Conservation (phyloP, 2,888 invertebrate genomes). For the Acanthosoma haemorrhoidale region DNA sequence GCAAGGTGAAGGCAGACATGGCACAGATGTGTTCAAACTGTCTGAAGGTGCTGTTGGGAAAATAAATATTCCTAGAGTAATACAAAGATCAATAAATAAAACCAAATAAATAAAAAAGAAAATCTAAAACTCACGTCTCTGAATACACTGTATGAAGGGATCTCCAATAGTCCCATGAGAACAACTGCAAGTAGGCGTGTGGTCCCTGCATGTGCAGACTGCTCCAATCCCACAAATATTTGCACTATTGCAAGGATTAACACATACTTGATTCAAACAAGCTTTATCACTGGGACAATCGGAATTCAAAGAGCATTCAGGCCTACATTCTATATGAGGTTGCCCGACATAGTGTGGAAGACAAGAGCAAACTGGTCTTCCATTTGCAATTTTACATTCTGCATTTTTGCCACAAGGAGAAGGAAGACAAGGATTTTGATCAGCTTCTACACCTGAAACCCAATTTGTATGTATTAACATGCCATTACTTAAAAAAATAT, state of each 20-base stretch:
- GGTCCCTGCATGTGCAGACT: conserved; percentile 70
- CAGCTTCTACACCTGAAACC: conserved; percentile 39
- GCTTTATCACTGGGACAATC: conserved; percentile 70
- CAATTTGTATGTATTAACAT: not conserved
- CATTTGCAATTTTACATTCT: conserved; percentile 63
- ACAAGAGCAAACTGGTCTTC: conserved; percentile 71
- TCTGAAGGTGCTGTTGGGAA: conserved; percentile 47
- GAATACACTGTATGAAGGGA: conserved; percentile 68
- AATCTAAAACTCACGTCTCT: conserved; percentile 48
- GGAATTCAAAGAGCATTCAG: conserved; percentile 76
- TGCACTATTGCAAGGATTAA: conserved; percentile 63
- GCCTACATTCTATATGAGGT: conserved; percentile 68
- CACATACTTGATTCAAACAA: conserved; percentile 67
- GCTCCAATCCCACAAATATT: conserved; percentile 76
- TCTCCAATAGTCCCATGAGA: conserved; percentile 72
- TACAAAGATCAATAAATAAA: not conserved
- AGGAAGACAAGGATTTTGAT: conserved; percentile 64
- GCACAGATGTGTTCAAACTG: conserved; percentile 58
- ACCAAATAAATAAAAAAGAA: not conserved
- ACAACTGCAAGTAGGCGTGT: conserved; percentile 77
- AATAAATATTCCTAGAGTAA: not conserved
- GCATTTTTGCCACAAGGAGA: conserved; percentile 75
- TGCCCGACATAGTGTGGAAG: conserved; percentile 70
- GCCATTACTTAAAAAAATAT: not conserved
- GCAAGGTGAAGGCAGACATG: conserved; percentile 75